phyloP scores from a whole-genome alignment of 2,113 vertebrate species.

The Vidua macroura region DNA sequence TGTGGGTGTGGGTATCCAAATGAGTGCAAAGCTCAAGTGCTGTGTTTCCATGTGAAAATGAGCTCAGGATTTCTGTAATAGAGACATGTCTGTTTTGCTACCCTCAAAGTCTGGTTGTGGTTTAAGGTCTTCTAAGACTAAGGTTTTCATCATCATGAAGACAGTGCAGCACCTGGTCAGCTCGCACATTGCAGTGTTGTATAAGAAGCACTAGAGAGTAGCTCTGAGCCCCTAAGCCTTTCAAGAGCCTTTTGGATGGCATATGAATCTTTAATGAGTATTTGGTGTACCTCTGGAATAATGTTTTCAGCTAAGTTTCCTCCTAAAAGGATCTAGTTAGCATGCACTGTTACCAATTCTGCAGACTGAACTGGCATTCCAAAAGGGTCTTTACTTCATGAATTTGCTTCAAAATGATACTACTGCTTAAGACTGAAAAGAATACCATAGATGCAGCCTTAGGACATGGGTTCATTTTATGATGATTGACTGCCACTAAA shows the following conservation, averaged over 20 bases:
- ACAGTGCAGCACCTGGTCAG: neutral
- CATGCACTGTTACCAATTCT: neutral
- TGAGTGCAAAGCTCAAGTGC: neutral
- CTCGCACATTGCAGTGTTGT: neutral
- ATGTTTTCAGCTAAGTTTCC: neutral
- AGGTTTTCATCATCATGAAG: neutral
- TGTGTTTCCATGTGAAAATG: neutral
- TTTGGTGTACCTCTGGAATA: neutral
- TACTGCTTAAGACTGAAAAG: neutral
- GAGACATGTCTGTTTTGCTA: neutral
- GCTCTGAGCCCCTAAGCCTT: neutral
- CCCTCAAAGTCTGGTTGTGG: neutral
- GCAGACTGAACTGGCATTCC: neutral
- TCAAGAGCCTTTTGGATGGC: neutral
- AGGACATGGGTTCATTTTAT: neutral
- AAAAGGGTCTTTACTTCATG: neutral
- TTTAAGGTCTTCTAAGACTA: neutral
- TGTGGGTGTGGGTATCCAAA: neutral
- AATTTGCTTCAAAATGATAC: neutral
- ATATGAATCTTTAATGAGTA: neutral
- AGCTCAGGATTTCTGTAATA: neutral
- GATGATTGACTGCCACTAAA: neutral
- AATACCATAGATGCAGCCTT: neutral
- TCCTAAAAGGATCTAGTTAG: neutral
- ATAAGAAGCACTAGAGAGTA: neutral